Evolutionary conservation across 1,140 invertebrate species (phyloP), one percentile per base, ranked within the genome.

Genomic region (Mactra quadrangularis): DNA sequence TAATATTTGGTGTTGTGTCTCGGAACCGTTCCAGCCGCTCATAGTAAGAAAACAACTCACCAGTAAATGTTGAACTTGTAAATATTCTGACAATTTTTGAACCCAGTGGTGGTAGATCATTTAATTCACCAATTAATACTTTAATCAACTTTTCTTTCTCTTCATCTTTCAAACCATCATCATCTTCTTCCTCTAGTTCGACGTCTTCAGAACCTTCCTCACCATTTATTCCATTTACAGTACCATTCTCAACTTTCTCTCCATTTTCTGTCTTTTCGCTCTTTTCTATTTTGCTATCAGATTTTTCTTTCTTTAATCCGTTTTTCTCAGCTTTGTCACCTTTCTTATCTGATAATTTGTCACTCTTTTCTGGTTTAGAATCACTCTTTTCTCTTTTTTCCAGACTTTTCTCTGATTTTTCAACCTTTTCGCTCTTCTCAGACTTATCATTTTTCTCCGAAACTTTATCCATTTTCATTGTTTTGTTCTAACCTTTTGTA

Each of bases 41-140:
- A n/a, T n/a, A n/a, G n/a, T n/a, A n/a, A n/a, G n/a, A n/a, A n/a
- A n/a, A n/a, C n/a, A 62, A 66, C 88, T 94, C 94, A 98, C 98
- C 98, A 91, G 98, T 99, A 90, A 99, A 99, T 0, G 98, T 99
- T 0, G 98, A 99, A 90, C 98, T 99, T 19, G 98, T 99, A 91
- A 99, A 99, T 88, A 99, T 99, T 82, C 98, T 95, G 22, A 99
- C 98, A 89, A 99, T 98, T 94, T 99, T 99, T 0, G 98, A 99
- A 92, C 97, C 98, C 38, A 99, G 97, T 1, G 98, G 96, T 1
- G 98, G 98, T 81, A 99, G 93, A 47, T 96, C 96, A 89, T 97
- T 96, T 84, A 99, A 93, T 1, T 96, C 96, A 19, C 98, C 98
- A 9, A 95, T 94, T 92, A 99, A 98, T 85, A 99, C 90, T 27